Percentiles rank a stretch among this genome's conserved stretches.
Conservation (phyloP, 2,888 invertebrate genomes). For the Carterocephalus palaemon region DNA sequence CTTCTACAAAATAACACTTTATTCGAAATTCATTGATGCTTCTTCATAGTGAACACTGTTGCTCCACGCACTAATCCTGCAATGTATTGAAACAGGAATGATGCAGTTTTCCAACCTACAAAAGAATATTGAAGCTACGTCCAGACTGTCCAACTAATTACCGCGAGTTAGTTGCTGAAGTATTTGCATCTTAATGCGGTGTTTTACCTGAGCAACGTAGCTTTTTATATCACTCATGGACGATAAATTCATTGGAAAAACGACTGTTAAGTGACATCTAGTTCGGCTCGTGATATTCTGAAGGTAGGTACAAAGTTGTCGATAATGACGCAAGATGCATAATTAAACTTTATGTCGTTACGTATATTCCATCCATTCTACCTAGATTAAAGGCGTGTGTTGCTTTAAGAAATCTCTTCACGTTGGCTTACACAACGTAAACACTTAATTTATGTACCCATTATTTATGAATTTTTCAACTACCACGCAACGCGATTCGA, state of each 20-base stretch:
- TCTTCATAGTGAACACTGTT: neutral
- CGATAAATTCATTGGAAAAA: constrained; percentile 13
- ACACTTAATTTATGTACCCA: too few relatives aligned
- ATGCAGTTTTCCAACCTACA: neutral
- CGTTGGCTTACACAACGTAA: neutral
- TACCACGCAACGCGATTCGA: too few relatives aligned
- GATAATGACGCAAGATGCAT: constrained; percentile 14
- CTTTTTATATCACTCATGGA: constrained; percentile 13
- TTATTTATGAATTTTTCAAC: too few relatives aligned
- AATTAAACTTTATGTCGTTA: constrained; percentile 10
- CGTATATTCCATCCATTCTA: neutral
- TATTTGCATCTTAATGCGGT: constrained; percentile 58
- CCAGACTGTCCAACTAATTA: constrained; percentile 49
- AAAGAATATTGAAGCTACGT: neutral
- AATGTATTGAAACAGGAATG: constrained; percentile 28
- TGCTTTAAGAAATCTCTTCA: neutral
- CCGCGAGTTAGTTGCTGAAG: constrained; percentile 58
- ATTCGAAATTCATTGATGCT: constrained; percentile 25
- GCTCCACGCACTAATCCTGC: constrained; percentile 11
- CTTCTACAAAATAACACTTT: constrained; percentile 18
- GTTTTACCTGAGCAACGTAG: constrained; percentile 51
- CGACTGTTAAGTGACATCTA: constrained; percentile 1
- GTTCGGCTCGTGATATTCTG: constrained; percentile 11
- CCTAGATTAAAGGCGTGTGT: neutral
- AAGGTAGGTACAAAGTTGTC: constrained; percentile 6